Percentiles rank a stretch among this genome's conserved stretches.
Evolutionary conservation across 2,888 invertebrate genomes (phyloP).

Genomic region (Andrena praecox): DNA sequence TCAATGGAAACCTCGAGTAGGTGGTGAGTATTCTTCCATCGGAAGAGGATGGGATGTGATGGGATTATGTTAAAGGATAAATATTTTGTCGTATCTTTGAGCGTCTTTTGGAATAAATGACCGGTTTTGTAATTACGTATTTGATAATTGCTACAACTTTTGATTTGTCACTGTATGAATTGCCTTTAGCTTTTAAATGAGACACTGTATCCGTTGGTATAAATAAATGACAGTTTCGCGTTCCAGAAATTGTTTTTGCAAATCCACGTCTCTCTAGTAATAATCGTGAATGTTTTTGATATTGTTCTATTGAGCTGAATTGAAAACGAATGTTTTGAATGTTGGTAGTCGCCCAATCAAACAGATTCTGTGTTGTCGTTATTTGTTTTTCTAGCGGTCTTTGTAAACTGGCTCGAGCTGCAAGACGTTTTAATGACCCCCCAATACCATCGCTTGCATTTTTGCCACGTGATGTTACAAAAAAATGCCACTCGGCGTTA

Average conservation of each 20-base stretch:
- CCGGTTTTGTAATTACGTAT: neutral
- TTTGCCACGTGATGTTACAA: neutral
- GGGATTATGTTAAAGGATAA: too few relatives aligned
- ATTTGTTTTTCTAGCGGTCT: too few relatives aligned
- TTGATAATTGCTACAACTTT: neutral
- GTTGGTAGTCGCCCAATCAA: neutral
- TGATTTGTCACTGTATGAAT: neutral
- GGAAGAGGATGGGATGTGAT: neutral
- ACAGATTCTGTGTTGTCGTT: too few relatives aligned
- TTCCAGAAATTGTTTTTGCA: neutral
- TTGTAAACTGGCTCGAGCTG: too few relatives aligned
- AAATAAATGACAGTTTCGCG: neutral
- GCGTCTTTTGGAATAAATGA: neutral
- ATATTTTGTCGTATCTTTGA: too few relatives aligned
- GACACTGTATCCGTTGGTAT: neutral
- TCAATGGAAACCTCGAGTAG: neutral
- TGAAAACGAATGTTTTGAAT: neutral
- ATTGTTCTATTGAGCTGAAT: neutral
- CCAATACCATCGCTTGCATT: neutral
- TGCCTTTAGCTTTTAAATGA: neutral
- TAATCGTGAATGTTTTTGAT: neutral
- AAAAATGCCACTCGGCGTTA: neutral
- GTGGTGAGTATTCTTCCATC: neutral
- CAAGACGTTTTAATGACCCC: too few relatives aligned
- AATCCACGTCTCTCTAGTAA: neutral